Evolutionary conservation across 2,797 vertebrate genomes (phyloP), one percentile per base, ranked within the genome.

Genomic region (Eulemur rubriventer): DNA sequence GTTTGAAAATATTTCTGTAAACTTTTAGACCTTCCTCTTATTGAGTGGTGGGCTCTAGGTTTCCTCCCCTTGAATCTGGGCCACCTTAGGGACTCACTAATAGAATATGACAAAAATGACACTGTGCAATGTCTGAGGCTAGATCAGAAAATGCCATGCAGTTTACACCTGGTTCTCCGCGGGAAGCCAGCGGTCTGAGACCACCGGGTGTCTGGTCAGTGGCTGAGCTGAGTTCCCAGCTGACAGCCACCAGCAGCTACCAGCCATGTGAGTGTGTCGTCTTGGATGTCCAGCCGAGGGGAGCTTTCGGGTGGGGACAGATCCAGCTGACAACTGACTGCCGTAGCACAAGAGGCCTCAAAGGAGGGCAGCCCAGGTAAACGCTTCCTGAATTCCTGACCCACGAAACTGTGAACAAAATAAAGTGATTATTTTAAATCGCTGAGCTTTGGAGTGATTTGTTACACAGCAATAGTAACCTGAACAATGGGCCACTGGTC

Each of bases 1-100:
- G 12, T 87, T 95, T 92, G 41, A 50, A 73, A 82, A 41, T 80
- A 46, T 6, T 80, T 69, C 46, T 95, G 20, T 33, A 80, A 22
- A 41, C 26, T 35, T 70, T 55, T 70, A 57, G 10, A 61, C 35
- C 13, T 10, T 72, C 41, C 43, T 52, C 24, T 48, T 75, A 20
- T 20, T 17, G 57, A 41, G 28, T 20, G 35, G 28, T 67, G 24
- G 72, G 11, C 5, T 43, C 89, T 73, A 4, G 46, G 24, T 33
- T 52, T 30, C 20, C 7, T 94, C 28, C 28, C 22, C 59, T 20
- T 35, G 67, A 22, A 26, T 55, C 50, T 80, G 26, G 75, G 38
- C 48, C 67, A 73, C 5, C 10, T 70, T 57, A 17, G 67, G 20
- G 79, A 73, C 70, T 80, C 28, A 52, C 11, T 70, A 33, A 14